Evolutionary conservation across 1,140 invertebrate species (phyloP).

Genomic region (Listronotus oregonensis): DNA sequence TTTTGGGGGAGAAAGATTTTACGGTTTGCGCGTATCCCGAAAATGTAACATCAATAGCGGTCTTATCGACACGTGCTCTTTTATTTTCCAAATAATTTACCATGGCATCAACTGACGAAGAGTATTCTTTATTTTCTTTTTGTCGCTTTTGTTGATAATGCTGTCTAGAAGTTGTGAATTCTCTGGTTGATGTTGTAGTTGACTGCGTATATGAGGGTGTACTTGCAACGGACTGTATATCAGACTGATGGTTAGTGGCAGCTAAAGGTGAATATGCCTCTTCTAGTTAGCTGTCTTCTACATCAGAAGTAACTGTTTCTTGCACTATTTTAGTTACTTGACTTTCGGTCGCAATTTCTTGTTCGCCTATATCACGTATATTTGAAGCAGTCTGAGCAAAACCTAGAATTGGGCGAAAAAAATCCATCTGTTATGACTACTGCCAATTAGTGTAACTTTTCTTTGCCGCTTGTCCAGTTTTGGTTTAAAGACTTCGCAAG

Average conservation of each 20-base stretch:
- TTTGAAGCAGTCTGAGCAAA: conserved; percentile 10
- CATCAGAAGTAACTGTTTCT: too few relatives aligned
- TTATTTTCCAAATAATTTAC: conserved; percentile 1
- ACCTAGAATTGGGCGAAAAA: conserved; percentile 6
- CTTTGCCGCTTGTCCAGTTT: conserved; percentile 13
- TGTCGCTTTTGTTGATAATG: too few relatives aligned
- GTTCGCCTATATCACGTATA: background rate
- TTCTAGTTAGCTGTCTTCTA: too few relatives aligned
- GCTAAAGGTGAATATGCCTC: too few relatives aligned
- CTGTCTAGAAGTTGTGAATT: too few relatives aligned
- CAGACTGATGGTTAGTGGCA: too few relatives aligned
- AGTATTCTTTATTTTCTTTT: too few relatives aligned
- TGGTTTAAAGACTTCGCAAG: conserved; percentile 6
- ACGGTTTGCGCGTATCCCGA: background rate
- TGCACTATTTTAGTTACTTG: background rate
- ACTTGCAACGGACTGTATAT: too few relatives aligned
- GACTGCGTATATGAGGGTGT: too few relatives aligned
- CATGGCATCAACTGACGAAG: background rate
- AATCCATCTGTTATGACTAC: conserved; percentile 1
- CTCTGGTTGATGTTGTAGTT: too few relatives aligned
- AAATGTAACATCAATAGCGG: background rate
- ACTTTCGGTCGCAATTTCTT: background rate
- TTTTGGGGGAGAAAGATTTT: background rate
- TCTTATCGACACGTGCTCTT: background rate
- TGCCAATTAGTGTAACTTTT: conserved; percentile 6